Base-by-base conservation (phyloP, 2,797 vertebrate species). In the Enteromius trimaculatus region DNA sequence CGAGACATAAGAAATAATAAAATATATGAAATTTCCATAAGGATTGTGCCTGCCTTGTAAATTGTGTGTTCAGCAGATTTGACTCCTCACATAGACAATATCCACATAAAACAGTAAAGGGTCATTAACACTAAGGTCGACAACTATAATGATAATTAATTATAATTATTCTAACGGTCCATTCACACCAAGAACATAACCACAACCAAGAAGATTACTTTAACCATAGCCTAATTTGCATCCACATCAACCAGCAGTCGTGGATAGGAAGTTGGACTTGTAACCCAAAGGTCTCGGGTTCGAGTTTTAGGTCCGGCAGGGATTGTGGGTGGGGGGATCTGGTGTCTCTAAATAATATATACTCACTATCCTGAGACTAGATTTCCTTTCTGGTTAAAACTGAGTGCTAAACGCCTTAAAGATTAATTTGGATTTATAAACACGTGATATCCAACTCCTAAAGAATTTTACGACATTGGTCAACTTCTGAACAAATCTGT, bases 1-100 rank as follows among this genome's bases (percentile, higher is more conserved):
- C 13, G 62, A 75, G 42, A 79, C 75, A 62, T 49, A 75, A 8
- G 68, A 60, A 79, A 49, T 78, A 81, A 81, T 81, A 53, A 85
- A 82, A 82, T 77, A 85, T 8, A 37, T 49, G 31, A 34, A 11
- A 26, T 31, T 31, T 2, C 21, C 29, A 16, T 23, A 26, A 39
- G 21, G 42, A 64, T n/a, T 6, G 6, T 9, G 44, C 17, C 53
- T 78, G 44, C 17, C 42, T 78, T 47, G 26, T 34, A 75, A 19
- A 19, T 34, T 47, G 68, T 80, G 65, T 42, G 47, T 76, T 75
- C 47, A 58, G 80, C 11, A 21, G 66, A 83, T 42, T 39, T 74
- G 66, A 68, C 68, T 74, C 37, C 53, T 79, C 14, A 44, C 77
- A 64, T 26, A 13, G 44, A 71, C 60, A 37, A 70, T 68, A 76